Conservation (phyloP, 2,888 invertebrate genomes). For the Monopis laevigella region DNA sequence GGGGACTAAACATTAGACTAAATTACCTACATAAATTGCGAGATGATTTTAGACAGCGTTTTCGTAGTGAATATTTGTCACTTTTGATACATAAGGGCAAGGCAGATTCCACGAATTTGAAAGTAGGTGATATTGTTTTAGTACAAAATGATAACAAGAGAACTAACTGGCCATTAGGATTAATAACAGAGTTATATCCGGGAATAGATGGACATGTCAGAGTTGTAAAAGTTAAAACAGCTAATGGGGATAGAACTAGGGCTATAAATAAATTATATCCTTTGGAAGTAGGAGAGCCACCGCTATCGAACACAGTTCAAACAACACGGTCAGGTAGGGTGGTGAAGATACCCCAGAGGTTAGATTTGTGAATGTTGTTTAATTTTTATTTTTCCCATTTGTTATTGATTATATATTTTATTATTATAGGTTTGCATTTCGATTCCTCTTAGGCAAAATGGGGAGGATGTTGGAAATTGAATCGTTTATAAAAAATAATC, state of each 20-base stretch:
- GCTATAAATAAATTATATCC: conserved; percentile 8
- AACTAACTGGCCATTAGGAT: conserved; percentile 6
- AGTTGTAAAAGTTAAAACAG: conserved; percentile 6
- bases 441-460: too few relatives aligned
- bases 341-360: too few relatives aligned
- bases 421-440: too few relatives aligned
- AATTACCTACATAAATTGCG: neutral
- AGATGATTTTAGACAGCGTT: conserved; percentile 17
- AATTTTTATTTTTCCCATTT: too few relatives aligned
- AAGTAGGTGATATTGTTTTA: conserved; percentile 12
- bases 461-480: too few relatives aligned
- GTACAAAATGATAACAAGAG: neutral
- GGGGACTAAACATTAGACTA: neutral
- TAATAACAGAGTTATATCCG: neutral
- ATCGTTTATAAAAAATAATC: too few relatives aligned
- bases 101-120: neutral
- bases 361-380: too few relatives aligned
- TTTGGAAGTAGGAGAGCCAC: too few relatives aligned
- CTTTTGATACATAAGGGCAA: neutral
- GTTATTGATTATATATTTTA: too few relatives aligned
- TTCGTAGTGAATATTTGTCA: conserved; percentile 10
- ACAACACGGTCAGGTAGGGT: too few relatives aligned
- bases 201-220: conserved; percentile 5
- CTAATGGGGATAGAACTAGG: conserved; percentile 3
- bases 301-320: too few relatives aligned